Evolutionary conservation across 2,113 vertebrate genomes (phyloP).

Genomic region (Erinaceus europaeus): DNA sequence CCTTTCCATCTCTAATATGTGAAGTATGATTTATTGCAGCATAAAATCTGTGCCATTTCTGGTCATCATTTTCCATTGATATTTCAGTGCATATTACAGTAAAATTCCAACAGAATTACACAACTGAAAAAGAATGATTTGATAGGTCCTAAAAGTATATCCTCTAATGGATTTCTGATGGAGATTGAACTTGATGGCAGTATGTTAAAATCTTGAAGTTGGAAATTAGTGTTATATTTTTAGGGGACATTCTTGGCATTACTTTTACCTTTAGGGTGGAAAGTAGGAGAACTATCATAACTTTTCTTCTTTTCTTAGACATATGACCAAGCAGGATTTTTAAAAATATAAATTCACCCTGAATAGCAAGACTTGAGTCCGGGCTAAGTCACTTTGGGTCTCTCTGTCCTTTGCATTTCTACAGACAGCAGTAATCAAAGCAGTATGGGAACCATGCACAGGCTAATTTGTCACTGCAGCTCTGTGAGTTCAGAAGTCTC

Average conservation of each 20-base stretch:
- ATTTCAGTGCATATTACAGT: slow-evolving; percentile 56
- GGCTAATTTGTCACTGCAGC: neutral
- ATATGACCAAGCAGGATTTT: slow-evolving; percentile 42
- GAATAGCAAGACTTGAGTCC: slow-evolving; percentile 35
- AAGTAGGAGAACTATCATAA: neutral
- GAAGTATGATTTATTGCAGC: slow-evolving; percentile 49
- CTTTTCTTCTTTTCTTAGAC: slow-evolving; percentile 65
- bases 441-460: neutral
- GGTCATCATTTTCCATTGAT: slow-evolving; percentile 52
- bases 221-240: slow-evolving; percentile 68
- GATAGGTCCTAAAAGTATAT: slow-evolving; percentile 45
- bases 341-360: neutral
- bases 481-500: neutral
- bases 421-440: neutral
- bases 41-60: slow-evolving; percentile 60
- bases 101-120: slow-evolving; percentile 64
- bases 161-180: slow-evolving; percentile 57
- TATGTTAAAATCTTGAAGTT: slow-evolving; percentile 43
- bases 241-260: slow-evolving; percentile 69
- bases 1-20: slow-evolving; percentile 42
- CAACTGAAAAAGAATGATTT: slow-evolving; percentile 58
- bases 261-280: slow-evolving; percentile 44
- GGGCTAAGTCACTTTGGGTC: neutral
- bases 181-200: slow-evolving; percentile 48
- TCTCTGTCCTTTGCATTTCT: neutral